Conservation (phyloP, 2,113 vertebrate species). For the Cavia porcellus region DNA sequence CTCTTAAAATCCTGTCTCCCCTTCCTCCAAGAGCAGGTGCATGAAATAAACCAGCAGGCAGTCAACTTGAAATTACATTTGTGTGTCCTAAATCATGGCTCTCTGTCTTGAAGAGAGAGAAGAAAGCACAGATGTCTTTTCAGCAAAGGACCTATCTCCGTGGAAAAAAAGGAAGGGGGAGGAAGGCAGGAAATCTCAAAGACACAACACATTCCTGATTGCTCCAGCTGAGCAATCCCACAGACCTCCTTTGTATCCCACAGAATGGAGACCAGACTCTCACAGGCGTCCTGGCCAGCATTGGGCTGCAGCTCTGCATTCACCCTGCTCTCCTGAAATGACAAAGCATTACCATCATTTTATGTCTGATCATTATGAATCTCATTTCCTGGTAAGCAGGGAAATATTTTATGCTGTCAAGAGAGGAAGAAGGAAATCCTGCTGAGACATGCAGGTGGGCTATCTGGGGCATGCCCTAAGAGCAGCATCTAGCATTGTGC, state of each 20-base stretch:
- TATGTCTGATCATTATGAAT: constrained; percentile 47
- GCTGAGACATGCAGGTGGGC: background rate
- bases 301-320: background rate
- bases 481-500: background rate
- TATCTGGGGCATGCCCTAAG: background rate
- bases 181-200: constrained; percentile 73
- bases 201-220: constrained; percentile 81
- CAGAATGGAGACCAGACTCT: constrained; percentile 73
- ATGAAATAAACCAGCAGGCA: constrained; percentile 83
- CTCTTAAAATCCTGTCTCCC: constrained; percentile 72
- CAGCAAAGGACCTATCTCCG: constrained; percentile 78
- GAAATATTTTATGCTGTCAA: background rate
- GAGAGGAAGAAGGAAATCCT: background rate
- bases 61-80: constrained; percentile 81
- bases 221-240: constrained; percentile 72
- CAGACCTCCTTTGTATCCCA: constrained; percentile 72
- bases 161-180: constrained; percentile 22
- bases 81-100: constrained; percentile 81
- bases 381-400: constrained; percentile 9
- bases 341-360: constrained; percentile 56
- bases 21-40: constrained; percentile 77
- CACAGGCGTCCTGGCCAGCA: constrained; percentile 15
- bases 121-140: constrained; percentile 83
- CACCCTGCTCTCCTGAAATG: background rate
- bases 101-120: constrained; percentile 78